A percentile compares a stretch with the other conserved stretches of the same genome.
Evolutionary conservation across 1,140 invertebrate genomes (phyloP).

Genomic region (Aphaenogaster ashmeadi): DNA sequence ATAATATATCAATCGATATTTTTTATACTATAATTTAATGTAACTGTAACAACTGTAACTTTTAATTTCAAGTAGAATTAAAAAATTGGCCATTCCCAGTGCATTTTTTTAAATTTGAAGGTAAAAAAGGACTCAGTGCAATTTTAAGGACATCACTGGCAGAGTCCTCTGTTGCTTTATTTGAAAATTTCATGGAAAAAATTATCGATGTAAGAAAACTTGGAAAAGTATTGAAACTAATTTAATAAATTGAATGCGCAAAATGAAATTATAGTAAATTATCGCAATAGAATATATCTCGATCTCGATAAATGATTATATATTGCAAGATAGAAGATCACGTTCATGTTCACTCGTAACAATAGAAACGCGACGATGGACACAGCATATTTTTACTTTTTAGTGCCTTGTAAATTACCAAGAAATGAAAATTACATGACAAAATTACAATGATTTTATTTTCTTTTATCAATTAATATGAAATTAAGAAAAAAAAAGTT

Average conservation of each 20-base stretch:
- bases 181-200: slow-evolving; percentile 8
- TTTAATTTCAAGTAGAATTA: background rate
- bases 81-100: background rate
- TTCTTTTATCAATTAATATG: background rate
- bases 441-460: background rate
- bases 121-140: background rate
- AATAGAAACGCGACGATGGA: background rate
- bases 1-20: background rate
- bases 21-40: background rate
- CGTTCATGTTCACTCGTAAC: background rate
- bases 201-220: slow-evolving; percentile 38
- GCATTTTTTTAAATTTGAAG: background rate
- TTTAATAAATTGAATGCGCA: background rate
- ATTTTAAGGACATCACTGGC: background rate
- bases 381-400: background rate
- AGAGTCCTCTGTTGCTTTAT: background rate
- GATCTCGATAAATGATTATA: background rate
- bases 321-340: background rate
- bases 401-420: background rate
- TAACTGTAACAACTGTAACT: background rate
- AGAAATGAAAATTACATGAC: background rate
- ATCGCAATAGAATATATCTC: background rate
- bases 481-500: slow-evolving; percentile 35
- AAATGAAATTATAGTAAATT: background rate
- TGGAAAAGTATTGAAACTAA: background rate